Evolutionary conservation across 2,888 invertebrate species (phyloP).

Genomic region (Oscheius onirici): DNA sequence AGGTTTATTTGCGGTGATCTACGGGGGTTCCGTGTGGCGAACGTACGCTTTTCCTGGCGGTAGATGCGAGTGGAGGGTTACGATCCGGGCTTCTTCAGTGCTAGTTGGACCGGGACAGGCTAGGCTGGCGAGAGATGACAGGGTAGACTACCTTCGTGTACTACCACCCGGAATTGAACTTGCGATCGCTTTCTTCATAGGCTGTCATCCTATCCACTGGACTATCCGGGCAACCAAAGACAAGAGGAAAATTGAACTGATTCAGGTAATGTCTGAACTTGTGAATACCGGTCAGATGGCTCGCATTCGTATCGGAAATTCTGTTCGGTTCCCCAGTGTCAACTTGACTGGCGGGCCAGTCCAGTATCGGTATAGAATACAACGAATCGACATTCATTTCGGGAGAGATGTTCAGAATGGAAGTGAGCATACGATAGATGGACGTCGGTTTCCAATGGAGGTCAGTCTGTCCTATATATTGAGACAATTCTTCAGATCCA

Average conservation of each 20-base stretch:
- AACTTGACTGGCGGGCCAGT: slow-evolving; percentile 59
- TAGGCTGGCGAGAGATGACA: no score
- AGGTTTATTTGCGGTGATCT: no score
- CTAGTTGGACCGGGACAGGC: no score
- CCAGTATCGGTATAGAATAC: slow-evolving; percentile 58
- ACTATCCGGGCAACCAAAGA: no score
- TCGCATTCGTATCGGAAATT: slow-evolving; percentile 57
- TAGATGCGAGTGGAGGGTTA: no score
- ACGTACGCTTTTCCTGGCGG: no score
- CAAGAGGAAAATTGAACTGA: not conserved
- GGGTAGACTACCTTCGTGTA: no score
- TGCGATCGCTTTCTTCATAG: no score
- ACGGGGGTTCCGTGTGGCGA: no score
- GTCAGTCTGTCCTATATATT: slow-evolving; percentile 75
- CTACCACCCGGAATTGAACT: no score
- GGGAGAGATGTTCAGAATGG: slow-evolving; percentile 87
- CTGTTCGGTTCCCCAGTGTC: slow-evolving; percentile 79
- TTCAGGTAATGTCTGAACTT: slow-evolving; percentile 53
- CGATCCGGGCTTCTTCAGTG: no score
- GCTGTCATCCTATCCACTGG: no score
- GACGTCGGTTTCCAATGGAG: slow-evolving; percentile 95
- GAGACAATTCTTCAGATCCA: slow-evolving; percentile 82
- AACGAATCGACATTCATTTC: slow-evolving; percentile 78
- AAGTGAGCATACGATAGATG: slow-evolving; percentile 94
- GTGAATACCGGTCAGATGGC: slow-evolving; percentile 66